Percentiles rank a stretch among this genome's conserved stretches.
Evolutionary conservation across 2,797 vertebrate species (phyloP).

Genomic region (Euthynnus affinis): DNA sequence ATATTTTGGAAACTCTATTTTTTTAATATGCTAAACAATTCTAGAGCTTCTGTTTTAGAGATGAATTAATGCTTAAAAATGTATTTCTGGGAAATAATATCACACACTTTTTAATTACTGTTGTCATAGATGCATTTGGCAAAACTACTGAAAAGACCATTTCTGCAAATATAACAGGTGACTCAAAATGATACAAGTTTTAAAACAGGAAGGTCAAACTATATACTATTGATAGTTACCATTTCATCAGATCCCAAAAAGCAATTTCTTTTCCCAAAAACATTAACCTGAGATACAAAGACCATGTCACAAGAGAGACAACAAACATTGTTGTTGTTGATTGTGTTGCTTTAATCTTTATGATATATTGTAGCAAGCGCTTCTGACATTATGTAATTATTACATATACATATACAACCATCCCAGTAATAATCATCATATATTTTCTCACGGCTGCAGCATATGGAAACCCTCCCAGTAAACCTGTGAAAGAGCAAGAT

Average conservation of each 20-base stretch:
- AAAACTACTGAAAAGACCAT: slow-evolving; percentile 41
- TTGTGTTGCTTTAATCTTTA: slow-evolving; percentile 6
- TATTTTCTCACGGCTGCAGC: slow-evolving; percentile 49
- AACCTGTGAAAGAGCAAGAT: slow-evolving; percentile 39
- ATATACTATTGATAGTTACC: background rate
- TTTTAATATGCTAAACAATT: background rate
- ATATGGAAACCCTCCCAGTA: slow-evolving; percentile 26
- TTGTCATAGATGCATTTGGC: slow-evolving; percentile 63
- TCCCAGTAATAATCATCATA: background rate
- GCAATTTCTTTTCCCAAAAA: slow-evolving; percentile 38
- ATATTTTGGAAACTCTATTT: background rate
- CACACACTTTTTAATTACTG: background rate
- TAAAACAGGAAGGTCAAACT: slow-evolving; percentile 8
- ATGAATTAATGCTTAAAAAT: background rate
- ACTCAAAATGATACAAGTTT: background rate
- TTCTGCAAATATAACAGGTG: slow-evolving; percentile 61
- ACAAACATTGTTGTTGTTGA: background rate
- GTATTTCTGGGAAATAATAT: background rate
- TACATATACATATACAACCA: background rate
- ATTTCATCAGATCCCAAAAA: slow-evolving; percentile 43
- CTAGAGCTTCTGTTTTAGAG: background rate
- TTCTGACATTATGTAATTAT: slow-evolving; percentile 8
- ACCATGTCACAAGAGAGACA: background rate
- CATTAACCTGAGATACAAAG: background rate
- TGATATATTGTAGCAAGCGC: background rate